Conservation (phyloP, 2,113 vertebrate species). For the Leptocoma aspasia region DNA sequence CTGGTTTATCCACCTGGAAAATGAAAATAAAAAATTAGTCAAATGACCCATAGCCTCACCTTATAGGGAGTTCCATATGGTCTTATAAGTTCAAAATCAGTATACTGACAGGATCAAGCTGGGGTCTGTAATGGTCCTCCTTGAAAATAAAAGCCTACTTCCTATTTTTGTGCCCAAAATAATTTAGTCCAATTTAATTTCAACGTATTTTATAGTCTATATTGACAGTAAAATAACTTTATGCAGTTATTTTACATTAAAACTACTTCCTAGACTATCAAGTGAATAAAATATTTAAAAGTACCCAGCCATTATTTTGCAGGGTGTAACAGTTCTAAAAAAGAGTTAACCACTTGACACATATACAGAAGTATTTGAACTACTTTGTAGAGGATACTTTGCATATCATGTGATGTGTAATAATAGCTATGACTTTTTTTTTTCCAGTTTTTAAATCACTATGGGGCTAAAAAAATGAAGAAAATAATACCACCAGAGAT, state of each 20-base stretch:
- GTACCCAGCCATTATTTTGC: background rate
- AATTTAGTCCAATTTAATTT: background rate
- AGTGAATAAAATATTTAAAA: background rate
- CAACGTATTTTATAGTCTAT: background rate
- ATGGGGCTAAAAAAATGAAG: background rate
- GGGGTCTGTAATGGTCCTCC: background rate
- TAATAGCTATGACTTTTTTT: background rate
- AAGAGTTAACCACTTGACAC: background rate
- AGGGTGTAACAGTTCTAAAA: background rate
- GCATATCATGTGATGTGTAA: background rate
- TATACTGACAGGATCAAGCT: background rate
- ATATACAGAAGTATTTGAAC: background rate
- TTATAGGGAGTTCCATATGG: background rate
- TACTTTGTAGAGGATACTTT: background rate
- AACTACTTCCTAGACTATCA: background rate
- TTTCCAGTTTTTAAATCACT: background rate
- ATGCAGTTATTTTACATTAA: background rate
- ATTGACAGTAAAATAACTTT: background rate
- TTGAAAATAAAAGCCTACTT: background rate
- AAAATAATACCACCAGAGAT: background rate
- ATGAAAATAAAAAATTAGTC: background rate
- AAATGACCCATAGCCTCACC: background rate
- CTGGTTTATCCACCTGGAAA: background rate
- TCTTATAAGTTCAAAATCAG: background rate
- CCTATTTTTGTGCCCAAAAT: background rate